phyloP scores from a whole-genome alignment of 2,113 vertebrate genomes.

The Rhinolophus ferrumequinum region DNA sequence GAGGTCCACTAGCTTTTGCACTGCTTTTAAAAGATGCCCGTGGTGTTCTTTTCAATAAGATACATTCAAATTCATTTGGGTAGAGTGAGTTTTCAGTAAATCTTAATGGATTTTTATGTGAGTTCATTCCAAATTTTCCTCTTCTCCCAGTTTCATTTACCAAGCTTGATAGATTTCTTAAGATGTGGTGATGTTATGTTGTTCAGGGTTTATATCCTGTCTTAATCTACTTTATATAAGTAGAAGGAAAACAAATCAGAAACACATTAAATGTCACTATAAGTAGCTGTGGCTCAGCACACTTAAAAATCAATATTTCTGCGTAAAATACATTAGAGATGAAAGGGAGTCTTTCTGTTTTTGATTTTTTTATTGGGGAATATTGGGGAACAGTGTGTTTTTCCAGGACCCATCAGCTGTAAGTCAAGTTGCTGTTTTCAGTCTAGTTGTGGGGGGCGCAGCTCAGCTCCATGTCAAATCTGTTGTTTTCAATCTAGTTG shows the following conservation, averaged over 20 bases:
- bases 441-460: no score
- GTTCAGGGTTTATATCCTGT: not conserved
- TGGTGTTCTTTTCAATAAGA: conserved; percentile 7
- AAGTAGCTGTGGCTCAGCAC: conserved; percentile 3
- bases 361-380: no score
- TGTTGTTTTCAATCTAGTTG: no score
- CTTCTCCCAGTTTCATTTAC: not conserved
- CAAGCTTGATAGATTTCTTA: not conserved
- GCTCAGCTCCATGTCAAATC: no score
- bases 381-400: no score
- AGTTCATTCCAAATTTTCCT: not conserved
- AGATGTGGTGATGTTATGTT: not conserved
- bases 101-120: conserved; percentile 41
- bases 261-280: not conserved
- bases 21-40: not conserved
- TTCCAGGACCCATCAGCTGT: no score
- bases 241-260: conserved; percentile 23
- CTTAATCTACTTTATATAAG: not conserved
- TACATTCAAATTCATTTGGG: not conserved
- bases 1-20: not conserved
- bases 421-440: no score
- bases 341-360: not conserved
- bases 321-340: not conserved
- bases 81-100: conserved; percentile 28
- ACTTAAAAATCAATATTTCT: conserved; percentile 5